A percentile compares a stretch with the other conserved stretches of the same genome.
Conservation (phyloP, 1,140 invertebrate species). For the Aphidius gifuensis region DNA sequence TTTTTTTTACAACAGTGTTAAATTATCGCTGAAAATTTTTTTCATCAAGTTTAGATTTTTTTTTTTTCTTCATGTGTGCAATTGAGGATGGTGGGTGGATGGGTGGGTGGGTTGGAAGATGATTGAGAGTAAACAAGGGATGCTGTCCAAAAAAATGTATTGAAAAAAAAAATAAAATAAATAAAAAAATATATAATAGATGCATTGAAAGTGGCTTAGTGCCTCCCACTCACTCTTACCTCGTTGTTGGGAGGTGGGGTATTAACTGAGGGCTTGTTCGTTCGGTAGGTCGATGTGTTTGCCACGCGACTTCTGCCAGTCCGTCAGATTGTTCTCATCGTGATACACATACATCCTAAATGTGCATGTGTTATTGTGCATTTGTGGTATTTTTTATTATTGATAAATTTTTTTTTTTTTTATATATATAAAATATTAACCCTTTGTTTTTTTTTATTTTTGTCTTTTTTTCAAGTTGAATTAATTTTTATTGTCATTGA, state of each 20-base stretch:
- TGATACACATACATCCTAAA: not conserved
- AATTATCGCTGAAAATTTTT: too few relatives aligned
- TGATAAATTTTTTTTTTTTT: not conserved
- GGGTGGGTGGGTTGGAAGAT: not conserved
- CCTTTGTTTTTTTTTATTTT: too few relatives aligned
- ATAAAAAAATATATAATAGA: constrained; percentile 19
- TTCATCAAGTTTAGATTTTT: too few relatives aligned
- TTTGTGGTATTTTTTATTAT: constrained; percentile 8
- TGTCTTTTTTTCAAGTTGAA: too few relatives aligned
- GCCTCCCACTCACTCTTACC: constrained; percentile 45
- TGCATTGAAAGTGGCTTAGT: constrained; percentile 38
- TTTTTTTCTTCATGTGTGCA: not conserved
- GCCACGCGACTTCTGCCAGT: constrained; percentile 42
- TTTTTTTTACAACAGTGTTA: too few relatives aligned
- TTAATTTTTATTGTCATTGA: too few relatives aligned
- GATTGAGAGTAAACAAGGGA: not conserved
- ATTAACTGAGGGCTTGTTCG: constrained; percentile 10
- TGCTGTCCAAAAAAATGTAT: constrained; percentile 1
- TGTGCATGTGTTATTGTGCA: constrained; percentile 6
- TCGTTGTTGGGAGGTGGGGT: constrained; percentile 37
- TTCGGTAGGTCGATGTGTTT: constrained; percentile 30
- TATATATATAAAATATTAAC: too few relatives aligned
- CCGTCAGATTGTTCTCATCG: constrained; percentile 26
- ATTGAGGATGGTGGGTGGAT: not conserved
- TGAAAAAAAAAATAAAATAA: constrained; percentile 9